Percentiles rank a stretch among this genome's conserved stretches.
Conservation (phyloP, 2,797 vertebrate genomes). For the Vireo griseus region DNA sequence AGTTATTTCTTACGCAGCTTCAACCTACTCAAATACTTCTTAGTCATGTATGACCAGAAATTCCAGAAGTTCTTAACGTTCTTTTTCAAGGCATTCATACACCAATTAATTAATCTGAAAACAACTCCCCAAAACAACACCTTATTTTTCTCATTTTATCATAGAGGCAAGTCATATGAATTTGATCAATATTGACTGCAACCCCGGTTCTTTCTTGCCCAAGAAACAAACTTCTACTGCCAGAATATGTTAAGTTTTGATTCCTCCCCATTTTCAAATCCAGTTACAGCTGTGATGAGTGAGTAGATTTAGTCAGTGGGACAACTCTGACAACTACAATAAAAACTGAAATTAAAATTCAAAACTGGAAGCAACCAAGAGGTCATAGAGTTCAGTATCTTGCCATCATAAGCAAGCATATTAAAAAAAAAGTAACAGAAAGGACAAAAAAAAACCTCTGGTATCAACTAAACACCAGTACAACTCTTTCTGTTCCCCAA, state of each 20-base stretch:
- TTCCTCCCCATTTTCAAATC: neutral
- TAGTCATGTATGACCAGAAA: neutral
- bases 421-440: neutral
- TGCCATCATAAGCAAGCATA: neutral
- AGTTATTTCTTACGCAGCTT: neutral
- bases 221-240: neutral
- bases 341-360: neutral
- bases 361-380: neutral
- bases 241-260: neutral
- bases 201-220: neutral
- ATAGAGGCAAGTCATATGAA: neutral
- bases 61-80: neutral
- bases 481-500: neutral
- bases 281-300: neutral
- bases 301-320: neutral
- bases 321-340: neutral
- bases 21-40: neutral
- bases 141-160: neutral
- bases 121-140: neutral
- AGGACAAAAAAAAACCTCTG: neutral
- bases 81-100: neutral
- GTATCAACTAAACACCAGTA: neutral
- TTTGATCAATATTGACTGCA: neutral
- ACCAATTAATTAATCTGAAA: neutral
- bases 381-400: neutral